Base-by-base conservation (phyloP, 35 echinoderm and acorn worm genomes). In the Strongylocentrotus purpuratus region DNA sequence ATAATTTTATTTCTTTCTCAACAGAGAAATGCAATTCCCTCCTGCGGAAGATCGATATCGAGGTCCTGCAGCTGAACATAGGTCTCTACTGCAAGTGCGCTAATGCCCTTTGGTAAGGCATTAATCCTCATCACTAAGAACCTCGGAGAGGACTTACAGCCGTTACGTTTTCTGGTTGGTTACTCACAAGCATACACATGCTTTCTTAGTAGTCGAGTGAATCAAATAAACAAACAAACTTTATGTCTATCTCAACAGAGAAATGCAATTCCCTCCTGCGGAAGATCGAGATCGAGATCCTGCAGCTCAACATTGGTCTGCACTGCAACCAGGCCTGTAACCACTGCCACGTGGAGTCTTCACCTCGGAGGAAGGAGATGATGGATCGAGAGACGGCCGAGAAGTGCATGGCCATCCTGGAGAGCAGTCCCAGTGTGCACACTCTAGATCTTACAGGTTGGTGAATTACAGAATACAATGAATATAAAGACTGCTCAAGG, bases 61-160 rank as follows among this genome's bases (percentile, higher is more conserved):
- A 95, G 46, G 33, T 99, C 15, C 86, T 99, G 1, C 96, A 97
- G 92, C 94, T 99, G 31, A 99, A 99, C 95, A 97, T 99, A 33
- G 97, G 97, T 70, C 96, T 99, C 28, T 97, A 99, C 91, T 99
- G 97, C 46, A 99, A 99, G n/a, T n/a, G n/a, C n/a, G n/a, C n/a
- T n/a, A n/a, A n/a, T n/a, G n/a, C n/a, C n/a, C n/a, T n/a, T n/a
- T n/a, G n/a, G n/a, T n/a, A n/a, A n/a, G n/a, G n/a, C n/a, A n/a
- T n/a, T n/a, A n/a, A n/a, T n/a, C n/a, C n/a, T n/a, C n/a, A n/a
- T n/a, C n/a, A n/a, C n/a, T n/a, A n/a, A n/a, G n/a, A n/a, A n/a
- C n/a, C n/a, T n/a, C n/a, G n/a, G n/a, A n/a, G n/a, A n/a, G n/a
- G n/a, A n/a, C n/a, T n/a, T n/a, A n/a, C n/a, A n/a, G n/a, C n/a